Percentiles rank a stretch among this genome's conserved stretches.
Conservation (phyloP, 2,797 vertebrate species). For the Scolopax bukidnonensis region DNA sequence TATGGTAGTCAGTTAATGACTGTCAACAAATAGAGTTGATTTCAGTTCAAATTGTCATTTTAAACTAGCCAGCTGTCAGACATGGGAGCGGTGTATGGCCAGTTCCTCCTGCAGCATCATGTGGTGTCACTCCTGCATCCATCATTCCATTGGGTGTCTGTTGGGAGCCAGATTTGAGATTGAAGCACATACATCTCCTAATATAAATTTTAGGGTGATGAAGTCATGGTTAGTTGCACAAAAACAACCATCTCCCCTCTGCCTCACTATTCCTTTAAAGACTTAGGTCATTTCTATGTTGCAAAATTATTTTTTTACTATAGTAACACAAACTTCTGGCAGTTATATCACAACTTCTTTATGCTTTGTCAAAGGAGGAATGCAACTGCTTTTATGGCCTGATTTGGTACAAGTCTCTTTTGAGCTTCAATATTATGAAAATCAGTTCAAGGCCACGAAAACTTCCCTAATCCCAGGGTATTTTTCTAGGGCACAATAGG, state of each 20-base stretch:
- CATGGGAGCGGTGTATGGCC: not conserved
- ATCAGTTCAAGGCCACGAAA: not conserved
- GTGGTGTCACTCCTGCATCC: not conserved
- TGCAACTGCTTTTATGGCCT: not conserved
- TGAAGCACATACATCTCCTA: not conserved
- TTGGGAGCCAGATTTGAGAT: not conserved
- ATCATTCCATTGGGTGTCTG: not conserved
- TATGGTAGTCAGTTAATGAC: slow-evolving; percentile 62
- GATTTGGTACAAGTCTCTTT: not conserved
- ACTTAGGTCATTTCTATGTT: not conserved
- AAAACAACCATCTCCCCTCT: not conserved
- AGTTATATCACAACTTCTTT: not conserved
- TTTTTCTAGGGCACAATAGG: not conserved
- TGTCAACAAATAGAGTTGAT: slow-evolving; percentile 63
- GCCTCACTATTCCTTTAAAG: not conserved
- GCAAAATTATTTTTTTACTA: not conserved
- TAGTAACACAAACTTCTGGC: not conserved
- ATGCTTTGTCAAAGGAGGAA: not conserved
- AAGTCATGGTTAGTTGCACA: not conserved
- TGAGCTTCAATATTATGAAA: not conserved
- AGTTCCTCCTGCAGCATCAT: not conserved
- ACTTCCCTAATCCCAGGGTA: not conserved
- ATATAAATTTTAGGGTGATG: not conserved
- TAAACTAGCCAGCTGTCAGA: slow-evolving; percentile 68
- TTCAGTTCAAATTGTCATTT: slow-evolving; percentile 65